Base-by-base conservation (phyloP, 2,113 vertebrate species). In the Ascaphus truei region DNA sequence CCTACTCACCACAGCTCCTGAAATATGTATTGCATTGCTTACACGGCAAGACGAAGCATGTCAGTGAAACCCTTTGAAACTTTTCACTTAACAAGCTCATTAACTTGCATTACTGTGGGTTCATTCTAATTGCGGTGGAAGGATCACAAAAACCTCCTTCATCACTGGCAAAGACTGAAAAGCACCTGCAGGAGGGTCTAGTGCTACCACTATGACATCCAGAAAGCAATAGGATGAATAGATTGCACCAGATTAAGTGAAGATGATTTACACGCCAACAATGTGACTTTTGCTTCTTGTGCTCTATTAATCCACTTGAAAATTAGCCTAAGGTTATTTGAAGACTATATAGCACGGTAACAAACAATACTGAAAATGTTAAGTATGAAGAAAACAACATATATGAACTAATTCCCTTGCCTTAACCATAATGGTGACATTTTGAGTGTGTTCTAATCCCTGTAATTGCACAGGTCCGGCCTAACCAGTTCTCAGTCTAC, bases 381-480 rank as follows among this genome's bases (percentile, higher is more conserved):
- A 31, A 41, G 34, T 41, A 16, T 53, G 23, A 66, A 39, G 27
- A 66, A 53, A 66, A 55, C 8, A 30, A 16, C 22, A 25, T 13
- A 30, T 55, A 53, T 30, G 43, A n/a, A 25, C 7, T 55, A 55
- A 55, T 41, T 45, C 48, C 48, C 41, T 45, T 31, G 29, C n/a
- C 63, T 36, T 66, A 51, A 56, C 63, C 63, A 22, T 66, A 43
- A 53, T 66, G 8, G 23, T 31, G 16, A 7, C 26, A 33, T 7
- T 18, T 62, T 33, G 33, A 33, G 12, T 37, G 36, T 55, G 36
- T 26, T 25, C 33, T 37, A 56, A 65, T 56, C 63, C 63, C 18
- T 39, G 43, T 51, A 18, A 34, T 37, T 20, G 15, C 30, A 30
- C 12, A 26, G 36, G 36, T 55, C 50, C 50, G 20, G 63, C 52